Base-by-base conservation (phyloP, 2,797 vertebrate genomes). In the Poeciliopsis gracilis region DNA sequence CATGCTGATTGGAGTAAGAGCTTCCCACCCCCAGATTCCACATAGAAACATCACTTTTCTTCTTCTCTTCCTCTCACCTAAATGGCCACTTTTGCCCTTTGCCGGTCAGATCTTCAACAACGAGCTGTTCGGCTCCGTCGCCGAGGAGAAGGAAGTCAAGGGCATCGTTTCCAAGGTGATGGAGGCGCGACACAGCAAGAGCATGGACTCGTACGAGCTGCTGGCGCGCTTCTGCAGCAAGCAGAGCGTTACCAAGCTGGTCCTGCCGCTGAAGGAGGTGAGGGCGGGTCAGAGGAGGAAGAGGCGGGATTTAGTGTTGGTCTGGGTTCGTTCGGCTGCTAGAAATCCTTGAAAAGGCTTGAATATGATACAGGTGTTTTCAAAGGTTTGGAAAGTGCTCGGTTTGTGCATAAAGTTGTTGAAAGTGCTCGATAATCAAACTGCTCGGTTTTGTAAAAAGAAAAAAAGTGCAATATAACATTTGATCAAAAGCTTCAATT, bases 111-210 rank as follows among this genome's bases (percentile, higher is more conserved):
- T 99, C 89, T 99, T 98, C 91, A 98, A 99, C 92, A 97, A 96
- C 0, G 98, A 99, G 90, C 93, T 99, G 77, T 99, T 99, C 51
- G 98, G 98, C 1, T 86, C 95, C 0, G 55, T 99, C 66, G 97
- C 98, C 0, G 98, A 98, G 92, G 98, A 99, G 90, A 99, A 99
- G 82, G 97, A 97, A 69, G 97, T 99, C 67, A 99, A 97, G 75
- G 97, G 97, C 47, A 99, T 99, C 9, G 94, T 97, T 72, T 98
- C 98, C 78, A 99, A 99, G 91, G 92, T 97, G 83, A 99, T 99
- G 98, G 98, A 99, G 92, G 98, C 98, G 0, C 96, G 98, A 46
- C 97, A 97, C 95, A 99, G 96, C 94, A 99, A 98, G 91, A 99
- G 98, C 89, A 97, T 96, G 0, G 97, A 99, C 86, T 98, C 97